Conservation (phyloP, 2,888 invertebrate species). For the Drosophila macrothrix region DNA sequence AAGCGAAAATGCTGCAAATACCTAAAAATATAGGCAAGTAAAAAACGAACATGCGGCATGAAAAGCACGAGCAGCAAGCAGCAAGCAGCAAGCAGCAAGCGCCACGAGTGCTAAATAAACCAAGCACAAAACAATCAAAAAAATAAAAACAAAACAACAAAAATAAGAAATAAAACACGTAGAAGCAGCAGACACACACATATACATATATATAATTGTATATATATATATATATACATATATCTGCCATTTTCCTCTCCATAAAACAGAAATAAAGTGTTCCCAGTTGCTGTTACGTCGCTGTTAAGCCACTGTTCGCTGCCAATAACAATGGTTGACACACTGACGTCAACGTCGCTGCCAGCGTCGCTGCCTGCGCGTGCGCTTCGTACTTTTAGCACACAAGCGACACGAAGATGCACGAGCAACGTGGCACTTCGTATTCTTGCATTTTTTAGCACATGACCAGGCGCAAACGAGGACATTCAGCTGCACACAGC, state of each 20-base stretch:
- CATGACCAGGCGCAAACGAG: conserved; percentile 42
- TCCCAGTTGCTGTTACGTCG: conserved; percentile 50
- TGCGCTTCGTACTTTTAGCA: conserved; percentile 37
- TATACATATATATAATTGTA: background rate
- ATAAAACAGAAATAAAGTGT: conserved; percentile 43
- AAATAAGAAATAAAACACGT: conserved; percentile 12
- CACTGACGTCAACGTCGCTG: conserved; percentile 40
- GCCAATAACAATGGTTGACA: conserved; percentile 14
- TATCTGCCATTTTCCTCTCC: background rate
- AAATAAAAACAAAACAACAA: conserved; percentile 8
- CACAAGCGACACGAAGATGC: conserved; percentile 36
- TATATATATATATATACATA: background rate
- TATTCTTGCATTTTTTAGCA: conserved; percentile 16
- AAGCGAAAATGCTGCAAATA: conserved; percentile 64
- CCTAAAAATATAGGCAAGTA: conserved; percentile 27
- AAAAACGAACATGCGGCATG: conserved; percentile 48
- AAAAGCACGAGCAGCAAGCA: conserved; percentile 42
- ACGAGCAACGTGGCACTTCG: background rate
- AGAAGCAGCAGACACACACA: conserved; percentile 12
- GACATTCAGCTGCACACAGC: conserved; percentile 61
- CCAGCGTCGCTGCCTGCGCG: conserved; percentile 56
- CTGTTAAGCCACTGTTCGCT: conserved; percentile 45
- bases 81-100: conserved; percentile 3
- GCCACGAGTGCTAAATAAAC: conserved; percentile 49
- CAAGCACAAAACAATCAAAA: conserved; percentile 26